Evolutionary conservation across 2,113 vertebrate species (phyloP).

Genomic region (Macrotus californicus): DNA sequence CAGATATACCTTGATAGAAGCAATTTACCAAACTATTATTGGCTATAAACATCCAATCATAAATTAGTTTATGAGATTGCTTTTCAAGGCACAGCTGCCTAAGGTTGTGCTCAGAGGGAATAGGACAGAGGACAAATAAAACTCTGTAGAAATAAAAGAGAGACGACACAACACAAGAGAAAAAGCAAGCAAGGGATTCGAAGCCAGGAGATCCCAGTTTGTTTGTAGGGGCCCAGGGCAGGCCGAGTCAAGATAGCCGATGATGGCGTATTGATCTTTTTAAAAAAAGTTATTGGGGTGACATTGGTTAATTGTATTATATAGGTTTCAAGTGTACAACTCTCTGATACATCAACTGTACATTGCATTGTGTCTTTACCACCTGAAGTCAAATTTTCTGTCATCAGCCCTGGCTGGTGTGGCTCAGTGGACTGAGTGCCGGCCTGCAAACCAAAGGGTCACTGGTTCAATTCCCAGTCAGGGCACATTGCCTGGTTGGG

Average conservation of each 20-base stretch:
- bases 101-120: not conserved
- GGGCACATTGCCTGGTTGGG: too few relatives aligned
- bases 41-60: conserved; percentile 21
- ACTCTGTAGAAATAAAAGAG: not conserved
- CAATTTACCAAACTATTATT: not conserved
- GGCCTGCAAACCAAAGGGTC: too few relatives aligned
- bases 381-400: not conserved
- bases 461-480: too few relatives aligned
- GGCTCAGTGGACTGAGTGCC: too few relatives aligned
- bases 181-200: not conserved
- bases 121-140: not conserved
- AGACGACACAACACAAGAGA: not conserved
- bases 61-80: not conserved
- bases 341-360: not conserved
- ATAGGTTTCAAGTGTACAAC: not conserved
- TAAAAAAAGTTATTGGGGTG: not conserved
- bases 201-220: not conserved
- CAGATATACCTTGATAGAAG: not conserved
- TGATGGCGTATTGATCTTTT: not conserved
- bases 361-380: not conserved
- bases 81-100: conserved; percentile 13
- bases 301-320: not conserved
- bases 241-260: not conserved
- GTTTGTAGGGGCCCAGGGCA: not conserved
- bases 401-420: not conserved